Percentiles rank a stretch among this genome's conserved stretches.
Conservation (phyloP, 2,797 vertebrate species). For the Odontamblyopus rebecca region DNA sequence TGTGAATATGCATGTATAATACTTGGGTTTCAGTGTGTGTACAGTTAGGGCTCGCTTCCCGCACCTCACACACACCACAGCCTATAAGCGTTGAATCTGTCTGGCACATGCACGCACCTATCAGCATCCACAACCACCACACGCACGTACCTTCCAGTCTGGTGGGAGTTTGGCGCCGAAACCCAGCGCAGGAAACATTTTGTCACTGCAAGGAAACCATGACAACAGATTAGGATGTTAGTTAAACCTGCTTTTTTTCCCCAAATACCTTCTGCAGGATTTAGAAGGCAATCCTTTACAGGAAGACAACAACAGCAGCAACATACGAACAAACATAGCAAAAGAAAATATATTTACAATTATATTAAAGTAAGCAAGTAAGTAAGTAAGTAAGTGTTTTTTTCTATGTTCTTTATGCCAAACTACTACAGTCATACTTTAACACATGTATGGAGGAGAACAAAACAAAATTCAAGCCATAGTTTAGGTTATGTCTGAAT, state of each 20-base stretch:
- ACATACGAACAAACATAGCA: no score
- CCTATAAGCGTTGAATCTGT: constrained; percentile 18
- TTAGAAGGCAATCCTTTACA: constrained; percentile 48
- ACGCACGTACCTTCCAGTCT: constrained; percentile 92
- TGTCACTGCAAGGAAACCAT: constrained; percentile 84
- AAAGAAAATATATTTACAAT: no score
- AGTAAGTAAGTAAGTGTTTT: no score
- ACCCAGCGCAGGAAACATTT: constrained; percentile 98
- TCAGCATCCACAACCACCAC: constrained; percentile 7
- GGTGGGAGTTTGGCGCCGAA: constrained; percentile 98
- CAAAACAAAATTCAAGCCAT: no score
- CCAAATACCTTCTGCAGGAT: constrained; percentile 50
- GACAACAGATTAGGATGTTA: constrained; percentile 65
- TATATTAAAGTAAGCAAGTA: no score
- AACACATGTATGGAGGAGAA: no score
- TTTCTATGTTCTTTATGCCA: no score
- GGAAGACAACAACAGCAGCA: constrained; percentile 12
- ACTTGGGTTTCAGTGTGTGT: constrained; percentile 45
- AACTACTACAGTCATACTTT: no score
- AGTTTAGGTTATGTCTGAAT: neutral
- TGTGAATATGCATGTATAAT: constrained; percentile 74
- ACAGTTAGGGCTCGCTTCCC: constrained; percentile 13
- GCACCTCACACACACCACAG: constrained; percentile 12
- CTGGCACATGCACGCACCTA: constrained; percentile 19
- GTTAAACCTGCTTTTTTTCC: constrained; percentile 29